phyloP scores from a whole-genome alignment of 2,797 vertebrate genomes.

The Phrynocephalus vlangalii region DNA sequence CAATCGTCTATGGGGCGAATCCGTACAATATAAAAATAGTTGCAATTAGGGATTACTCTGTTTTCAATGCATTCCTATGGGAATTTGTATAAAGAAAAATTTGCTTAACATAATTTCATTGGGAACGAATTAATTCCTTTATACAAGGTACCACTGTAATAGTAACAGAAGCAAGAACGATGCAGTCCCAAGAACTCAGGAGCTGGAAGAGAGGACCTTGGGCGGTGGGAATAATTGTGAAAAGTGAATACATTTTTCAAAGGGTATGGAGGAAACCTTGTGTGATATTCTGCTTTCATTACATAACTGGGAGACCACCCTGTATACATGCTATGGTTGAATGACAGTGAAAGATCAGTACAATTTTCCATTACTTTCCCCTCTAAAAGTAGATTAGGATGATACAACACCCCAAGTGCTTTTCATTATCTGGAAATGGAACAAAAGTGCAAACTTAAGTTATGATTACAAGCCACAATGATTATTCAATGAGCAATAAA shows the following conservation, averaged over 20 bases:
- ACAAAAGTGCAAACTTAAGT: neutral
- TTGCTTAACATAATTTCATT: no score
- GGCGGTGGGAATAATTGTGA: neutral
- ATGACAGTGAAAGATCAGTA: neutral
- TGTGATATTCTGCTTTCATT: neutral
- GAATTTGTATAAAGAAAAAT: no score
- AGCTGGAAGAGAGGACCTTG: neutral
- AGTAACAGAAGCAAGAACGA: no score
- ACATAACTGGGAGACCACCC: neutral
- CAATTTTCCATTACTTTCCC: neutral
- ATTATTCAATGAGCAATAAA: slow-evolving; percentile 20
- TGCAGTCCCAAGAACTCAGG: neutral
- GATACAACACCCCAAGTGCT: neutral
- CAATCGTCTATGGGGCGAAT: no score
- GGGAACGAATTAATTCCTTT: no score
- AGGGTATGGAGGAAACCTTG: neutral
- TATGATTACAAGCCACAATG: slow-evolving; percentile 27
- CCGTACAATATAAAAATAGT: no score
- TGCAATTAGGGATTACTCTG: no score
- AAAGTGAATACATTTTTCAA: neutral
- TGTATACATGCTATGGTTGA: neutral
- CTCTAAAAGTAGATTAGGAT: neutral
- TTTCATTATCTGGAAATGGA: neutral
- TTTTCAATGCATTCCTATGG: no score
- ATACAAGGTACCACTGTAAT: no score